Conservation (phyloP, 2,113 vertebrate genomes). For the Tachycineta bicolor region DNA sequence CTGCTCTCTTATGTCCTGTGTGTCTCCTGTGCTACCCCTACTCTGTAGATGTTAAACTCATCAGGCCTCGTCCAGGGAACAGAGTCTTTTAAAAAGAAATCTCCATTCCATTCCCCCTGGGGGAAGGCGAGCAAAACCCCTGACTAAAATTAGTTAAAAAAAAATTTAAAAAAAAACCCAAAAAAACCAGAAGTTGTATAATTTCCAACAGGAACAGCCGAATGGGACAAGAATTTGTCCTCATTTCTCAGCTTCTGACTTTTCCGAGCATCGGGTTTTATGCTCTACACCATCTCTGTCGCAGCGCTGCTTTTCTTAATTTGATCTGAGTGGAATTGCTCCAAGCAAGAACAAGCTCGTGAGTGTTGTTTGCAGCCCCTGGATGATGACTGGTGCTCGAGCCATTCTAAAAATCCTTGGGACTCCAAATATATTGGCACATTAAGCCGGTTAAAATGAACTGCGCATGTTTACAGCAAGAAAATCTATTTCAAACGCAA, state of each 20-base stretch:
- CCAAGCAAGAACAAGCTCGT: neutral
- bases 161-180: neutral
- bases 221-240: neutral
- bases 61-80: neutral
- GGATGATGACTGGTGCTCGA: neutral
- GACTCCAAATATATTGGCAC: constrained; percentile 11
- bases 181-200: neutral
- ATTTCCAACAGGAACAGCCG: neutral
- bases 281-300: neutral
- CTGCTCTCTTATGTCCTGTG: neutral
- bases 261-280: neutral
- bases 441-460: constrained; percentile 37
- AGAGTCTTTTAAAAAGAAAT: neutral
- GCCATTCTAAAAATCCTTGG: constrained; percentile 18
- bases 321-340: constrained; percentile 11
- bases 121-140: rapidly evolving
- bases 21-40: neutral
- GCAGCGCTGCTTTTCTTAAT: neutral
- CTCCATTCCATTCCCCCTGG: neutral
- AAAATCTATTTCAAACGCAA: constrained; percentile 30
- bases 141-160: neutral
- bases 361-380: neutral
- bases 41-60: neutral
- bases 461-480: constrained; percentile 31
- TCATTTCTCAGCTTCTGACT: neutral